Evolutionary conservation across 2,113 vertebrate genomes (phyloP).

Genomic region (Siniperca knerii): DNA sequence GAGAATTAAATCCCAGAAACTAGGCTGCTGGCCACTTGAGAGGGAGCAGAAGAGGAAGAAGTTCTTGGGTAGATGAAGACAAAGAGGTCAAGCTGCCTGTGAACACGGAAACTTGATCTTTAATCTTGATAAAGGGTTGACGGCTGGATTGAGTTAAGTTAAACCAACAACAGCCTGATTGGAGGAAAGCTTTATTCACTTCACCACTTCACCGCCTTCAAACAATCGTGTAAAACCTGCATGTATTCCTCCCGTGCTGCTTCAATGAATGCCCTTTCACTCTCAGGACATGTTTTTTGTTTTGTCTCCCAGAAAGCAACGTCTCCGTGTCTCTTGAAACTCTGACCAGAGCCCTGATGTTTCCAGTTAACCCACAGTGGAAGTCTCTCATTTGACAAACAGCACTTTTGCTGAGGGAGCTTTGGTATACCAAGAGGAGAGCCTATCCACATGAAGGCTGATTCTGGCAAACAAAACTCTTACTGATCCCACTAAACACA

Average conservation of each 20-base stretch:
- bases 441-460: conserved; percentile 57
- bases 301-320: conserved; percentile 53
- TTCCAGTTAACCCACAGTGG: conserved; percentile 70
- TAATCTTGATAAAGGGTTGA: conserved; percentile 49
- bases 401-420: conserved; percentile 40
- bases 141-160: conserved; percentile 44
- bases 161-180: conserved; percentile 56
- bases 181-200: conserved; percentile 25
- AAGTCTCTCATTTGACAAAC: conserved; percentile 72
- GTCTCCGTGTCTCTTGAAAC: conserved; percentile 18
- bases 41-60: conserved; percentile 19
- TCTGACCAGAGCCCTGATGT: conserved; percentile 64
- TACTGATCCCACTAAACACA: conserved; percentile 67
- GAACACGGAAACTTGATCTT: conserved; percentile 55
- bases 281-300: conserved; percentile 52
- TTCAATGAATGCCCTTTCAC: conserved; percentile 31
- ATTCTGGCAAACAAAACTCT: conserved; percentile 55
- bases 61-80: conserved; percentile 36
- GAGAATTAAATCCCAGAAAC: conserved; percentile 43
- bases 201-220: conserved; percentile 19
- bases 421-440: conserved; percentile 43
- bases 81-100: conserved; percentile 53
- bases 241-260: conserved; percentile 12
- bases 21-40: conserved; percentile 18
- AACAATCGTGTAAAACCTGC: conserved; percentile 18